Conservation (phyloP, 2,113 vertebrate species). For the Takifugu flavidus region DNA sequence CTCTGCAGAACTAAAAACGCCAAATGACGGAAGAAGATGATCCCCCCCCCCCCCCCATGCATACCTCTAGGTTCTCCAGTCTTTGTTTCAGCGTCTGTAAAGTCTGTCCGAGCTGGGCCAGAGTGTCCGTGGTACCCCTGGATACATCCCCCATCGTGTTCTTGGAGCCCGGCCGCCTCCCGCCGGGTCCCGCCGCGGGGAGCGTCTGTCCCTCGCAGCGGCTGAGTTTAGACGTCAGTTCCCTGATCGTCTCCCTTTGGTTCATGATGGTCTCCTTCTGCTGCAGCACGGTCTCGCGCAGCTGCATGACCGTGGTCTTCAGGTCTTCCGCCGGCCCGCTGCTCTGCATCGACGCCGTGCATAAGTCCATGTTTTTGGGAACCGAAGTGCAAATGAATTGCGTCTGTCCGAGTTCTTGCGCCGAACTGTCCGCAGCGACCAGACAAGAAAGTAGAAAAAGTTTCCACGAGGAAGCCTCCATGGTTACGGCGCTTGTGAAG, state of each 20-base stretch:
- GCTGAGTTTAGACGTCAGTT: conserved; percentile 91
- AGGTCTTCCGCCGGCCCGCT: conserved; percentile 88
- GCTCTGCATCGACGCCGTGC: conserved; percentile 85
- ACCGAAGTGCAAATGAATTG: conserved; percentile 97
- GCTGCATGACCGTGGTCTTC: conserved; percentile 87
- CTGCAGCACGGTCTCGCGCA: conserved; percentile 94
- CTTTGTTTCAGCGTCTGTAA: conserved; percentile 92
- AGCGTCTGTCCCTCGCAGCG: conserved; percentile 89
- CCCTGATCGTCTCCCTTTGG: conserved; percentile 93
- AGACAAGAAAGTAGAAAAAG: conserved; percentile 73
- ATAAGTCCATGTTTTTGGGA: conserved; percentile 95
- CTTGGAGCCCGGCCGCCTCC: conserved; percentile 77
- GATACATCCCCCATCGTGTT: conserved; percentile 95
- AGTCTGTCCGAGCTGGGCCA: conserved; percentile 93
- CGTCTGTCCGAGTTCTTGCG: conserved; percentile 86
- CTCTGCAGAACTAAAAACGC: no score
- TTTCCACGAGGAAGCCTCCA: conserved; percentile 73
- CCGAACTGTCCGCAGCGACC: conserved; percentile 61
- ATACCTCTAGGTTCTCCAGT: conserved; percentile 94
- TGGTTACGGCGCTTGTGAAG: conserved; percentile 26
- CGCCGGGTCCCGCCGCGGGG: conserved; percentile 76
- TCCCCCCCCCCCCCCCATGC: conserved; percentile 15
- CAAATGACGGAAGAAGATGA: no score
- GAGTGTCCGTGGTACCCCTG: conserved; percentile 87
- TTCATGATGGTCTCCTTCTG: conserved; percentile 96